These are phyloP conservation scores for Erpetoichthys calabaricus DNA, from an alignment of 2,797 vertebrate genomes.

Conservation along the genomic window DNA sequence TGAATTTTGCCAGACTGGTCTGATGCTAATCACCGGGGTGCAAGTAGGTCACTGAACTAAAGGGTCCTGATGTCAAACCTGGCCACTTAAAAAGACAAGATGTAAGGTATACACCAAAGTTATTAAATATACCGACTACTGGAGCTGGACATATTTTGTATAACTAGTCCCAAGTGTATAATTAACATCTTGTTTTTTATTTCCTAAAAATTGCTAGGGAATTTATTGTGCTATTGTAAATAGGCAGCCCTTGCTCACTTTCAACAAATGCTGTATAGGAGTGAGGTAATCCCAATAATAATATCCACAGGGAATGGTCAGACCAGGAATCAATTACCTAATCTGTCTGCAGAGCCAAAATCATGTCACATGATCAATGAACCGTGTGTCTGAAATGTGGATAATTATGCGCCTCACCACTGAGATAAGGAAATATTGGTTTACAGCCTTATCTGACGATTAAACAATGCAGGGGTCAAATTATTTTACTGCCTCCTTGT, in stretches of 20 bases:
- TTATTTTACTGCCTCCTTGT: too few relatives aligned
- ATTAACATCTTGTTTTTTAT: background rate
- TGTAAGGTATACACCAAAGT: too few relatives aligned
- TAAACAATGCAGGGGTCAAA: background rate
- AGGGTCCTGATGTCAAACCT: too few relatives aligned
- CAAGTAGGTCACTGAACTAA: too few relatives aligned
- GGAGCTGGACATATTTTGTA: background rate
- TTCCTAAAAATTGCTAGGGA: background rate
- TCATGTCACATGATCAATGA: slow-evolving; percentile 3
- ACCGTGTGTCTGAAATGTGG: background rate
- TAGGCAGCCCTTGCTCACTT: background rate
- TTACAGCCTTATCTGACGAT: background rate
- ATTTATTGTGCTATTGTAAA: slow-evolving; percentile 1
- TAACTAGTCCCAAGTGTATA: background rate
- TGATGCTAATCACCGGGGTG: too few relatives aligned
- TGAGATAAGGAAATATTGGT: background rate
- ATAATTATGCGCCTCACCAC: slow-evolving; percentile 2
- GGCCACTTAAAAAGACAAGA: too few relatives aligned
- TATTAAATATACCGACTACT: too few relatives aligned
- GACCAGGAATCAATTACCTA: slow-evolving; percentile 11
- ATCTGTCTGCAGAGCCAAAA: slow-evolving; percentile 5
- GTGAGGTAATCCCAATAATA: slow-evolving; percentile 11
- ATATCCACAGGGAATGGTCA: slow-evolving; percentile 4
- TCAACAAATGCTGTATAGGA: slow-evolving; percentile 6
- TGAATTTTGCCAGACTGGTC: too few relatives aligned